Evolutionary conservation across 2,888 invertebrate genomes (phyloP), one percentile per base, ranked within the genome.

Genomic region (Andrena hattorfiana): DNA sequence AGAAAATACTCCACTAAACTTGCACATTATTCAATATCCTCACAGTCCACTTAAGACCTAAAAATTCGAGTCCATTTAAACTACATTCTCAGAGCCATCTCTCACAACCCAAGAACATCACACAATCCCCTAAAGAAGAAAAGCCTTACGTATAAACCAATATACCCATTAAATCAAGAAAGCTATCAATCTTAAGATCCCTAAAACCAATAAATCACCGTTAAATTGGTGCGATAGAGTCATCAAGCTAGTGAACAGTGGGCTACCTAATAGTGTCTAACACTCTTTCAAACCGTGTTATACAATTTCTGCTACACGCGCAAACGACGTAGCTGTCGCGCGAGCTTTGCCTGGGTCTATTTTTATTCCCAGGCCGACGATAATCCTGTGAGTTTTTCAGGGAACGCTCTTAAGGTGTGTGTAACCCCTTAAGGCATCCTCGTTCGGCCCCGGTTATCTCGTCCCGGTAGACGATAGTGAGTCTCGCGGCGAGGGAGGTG

Each of bases 381-480:
- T 75, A 76, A 81, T 69, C 76, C 56, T 59, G 71, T 54, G 71
- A 85, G 67, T 76, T 70, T 62, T 84, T 73, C 51, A 59, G 60
- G 51, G 54, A 66, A 73, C 73, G 72, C 73, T 74, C 69, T 62
- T 26, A 74, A 81, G 71, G 83, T 64, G 77, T 81, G 72, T 74
- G 72, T 56, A 74, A 78, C 42, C 74, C 77, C 74, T 59, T 70
- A 82, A 85, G 78, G 76, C 64, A 69, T 75, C 69, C 73, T 49
- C 51, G 75, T 77, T 68, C 70, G 35, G 8, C 59, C 42, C 16
- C 59, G 75, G 73, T 81, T 87, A 86, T 87, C 83, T 87, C 64
- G 48, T 20, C 26, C 10, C 51, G 42, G 66, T 79, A 74, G 64
- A 76, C 74, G 81, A 84, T 79, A 81, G 71, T 62, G 75, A 60